Conservation (phyloP, 2,888 invertebrate genomes). For the Anoncus sp. region DNA sequence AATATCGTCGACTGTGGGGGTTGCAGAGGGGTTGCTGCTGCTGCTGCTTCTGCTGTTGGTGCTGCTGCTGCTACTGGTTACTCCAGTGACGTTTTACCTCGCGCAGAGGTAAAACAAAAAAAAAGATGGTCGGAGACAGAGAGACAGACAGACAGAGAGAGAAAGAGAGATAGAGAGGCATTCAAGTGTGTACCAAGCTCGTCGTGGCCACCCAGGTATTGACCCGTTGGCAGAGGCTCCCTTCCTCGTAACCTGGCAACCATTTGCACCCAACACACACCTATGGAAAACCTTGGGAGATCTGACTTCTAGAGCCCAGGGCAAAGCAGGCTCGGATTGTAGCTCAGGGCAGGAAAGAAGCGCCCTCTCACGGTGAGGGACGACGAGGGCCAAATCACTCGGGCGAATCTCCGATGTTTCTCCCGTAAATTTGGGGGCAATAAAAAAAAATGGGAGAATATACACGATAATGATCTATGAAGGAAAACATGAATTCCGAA, state of each 20-base stretch:
- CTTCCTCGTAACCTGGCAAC: conserved; percentile 81
- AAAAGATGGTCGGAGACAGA: too few species aligned
- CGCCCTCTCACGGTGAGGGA: conserved; percentile 41
- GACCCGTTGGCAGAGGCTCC: conserved; percentile 80
- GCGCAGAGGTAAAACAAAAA: too few species aligned
- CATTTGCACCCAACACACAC: conserved; percentile 82
- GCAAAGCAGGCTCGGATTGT: conserved; percentile 60
- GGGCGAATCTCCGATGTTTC: conserved; percentile 36
- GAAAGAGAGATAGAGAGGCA: conserved; percentile 62
- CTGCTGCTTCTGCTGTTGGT: conserved; percentile 59
- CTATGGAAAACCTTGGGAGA: conserved; percentile 82
- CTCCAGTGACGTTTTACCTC: conserved; percentile 79
- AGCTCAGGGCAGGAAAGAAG: conserved; percentile 39
- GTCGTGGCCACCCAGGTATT: conserved; percentile 78
- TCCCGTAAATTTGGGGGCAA: conserved; percentile 7
- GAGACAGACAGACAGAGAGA: conserved; percentile 69
- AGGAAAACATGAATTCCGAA: not conserved
- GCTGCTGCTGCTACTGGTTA: conserved; percentile 56
- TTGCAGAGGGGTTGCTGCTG: conserved; percentile 65
- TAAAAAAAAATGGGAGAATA: too few species aligned
- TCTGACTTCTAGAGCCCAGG: conserved; percentile 77
- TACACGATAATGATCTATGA: too few species aligned
- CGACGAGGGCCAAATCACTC: conserved; percentile 28
- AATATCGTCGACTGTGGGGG: conserved; percentile 69
- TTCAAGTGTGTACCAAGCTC: conserved; percentile 55